Base-by-base conservation (phyloP, 2,113 vertebrate species). In the pig (Sus scrofa) region DNA sequence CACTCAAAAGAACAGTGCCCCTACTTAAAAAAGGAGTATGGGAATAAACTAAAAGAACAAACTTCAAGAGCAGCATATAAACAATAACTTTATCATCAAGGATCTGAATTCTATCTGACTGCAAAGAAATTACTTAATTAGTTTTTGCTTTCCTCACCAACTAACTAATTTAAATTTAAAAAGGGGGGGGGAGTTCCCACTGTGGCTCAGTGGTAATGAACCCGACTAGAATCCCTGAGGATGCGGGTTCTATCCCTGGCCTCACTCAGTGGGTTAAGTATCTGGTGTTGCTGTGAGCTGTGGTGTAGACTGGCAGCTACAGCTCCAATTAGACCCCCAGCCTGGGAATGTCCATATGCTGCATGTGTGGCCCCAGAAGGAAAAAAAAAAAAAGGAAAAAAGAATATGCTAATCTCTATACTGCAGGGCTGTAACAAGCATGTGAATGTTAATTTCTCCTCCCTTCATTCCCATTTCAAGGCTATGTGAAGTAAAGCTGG, bases 51-150 rank as follows among this genome's bases (percentile, higher is more conserved):
- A 85, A 93, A 89, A 89, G 18, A 78, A 13, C 52, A 87, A 84
- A 71, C 22, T 71, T 71, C 37, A 87, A 60, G 13, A 88, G 9
- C 30, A 88, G 9, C 30, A 56, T 56, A 30, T 50, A 84, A 87
- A 91, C n/a, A 79, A n/a, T 60, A 44, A 84, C 30, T 56, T 84
- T 84, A 82, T 56, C 34, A 77, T 39, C 86, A 94, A 86, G 30
- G 50, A 86, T 52, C 1, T 74, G 8, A 92, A 77, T 88, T n/a
- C n/a, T 91, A 60, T 3, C 24, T 37, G 44, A 14, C 24, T 50
- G 54, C 20, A 68, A 70, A 70, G 4, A 92, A 26, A 63, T 1
- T 75, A 15, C 32, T 95, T 85, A 65, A 60, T n/a, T 63, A 22
- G 27, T 68, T 3, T 74, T 44, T 52, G 56, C 37, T 94, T 89